A percentile compares a stretch with the other conserved stretches of the same genome.
Evolutionary conservation across 2,888 invertebrate species (phyloP).

Genomic region (Torymus tubicola): DNA sequence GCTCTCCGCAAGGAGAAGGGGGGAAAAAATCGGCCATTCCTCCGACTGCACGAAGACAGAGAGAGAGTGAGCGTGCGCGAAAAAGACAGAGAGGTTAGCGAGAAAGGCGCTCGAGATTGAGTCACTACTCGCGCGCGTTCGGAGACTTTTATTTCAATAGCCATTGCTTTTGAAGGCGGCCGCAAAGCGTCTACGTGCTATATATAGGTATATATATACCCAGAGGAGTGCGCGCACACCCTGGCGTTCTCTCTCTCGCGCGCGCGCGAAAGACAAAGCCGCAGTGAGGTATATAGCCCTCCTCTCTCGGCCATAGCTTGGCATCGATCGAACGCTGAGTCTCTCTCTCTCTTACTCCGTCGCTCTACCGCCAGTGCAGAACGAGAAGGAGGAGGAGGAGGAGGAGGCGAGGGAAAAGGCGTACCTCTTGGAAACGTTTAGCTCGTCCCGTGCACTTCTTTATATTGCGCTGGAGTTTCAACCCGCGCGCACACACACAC

Average conservation of each 20-base stretch:
- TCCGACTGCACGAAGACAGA: constrained; percentile 2
- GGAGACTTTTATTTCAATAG: constrained; percentile 67
- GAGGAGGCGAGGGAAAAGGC: constrained; percentile 44
- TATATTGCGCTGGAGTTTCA: constrained; percentile 31
- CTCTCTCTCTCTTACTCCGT: constrained; percentile 28
- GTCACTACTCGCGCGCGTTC: constrained; percentile 64
- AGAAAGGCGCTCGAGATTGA: constrained; percentile 65
- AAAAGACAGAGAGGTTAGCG: constrained; percentile 41
- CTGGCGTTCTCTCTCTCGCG: neutral
- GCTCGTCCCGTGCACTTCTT: constrained; percentile 56
- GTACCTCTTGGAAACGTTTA: constrained; percentile 72
- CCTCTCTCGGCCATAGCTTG: constrained; percentile 27
- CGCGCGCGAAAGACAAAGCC: constrained; percentile 50
- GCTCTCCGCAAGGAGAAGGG: neutral
- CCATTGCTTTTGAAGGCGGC: constrained; percentile 64
- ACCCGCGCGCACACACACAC: constrained; percentile 16
- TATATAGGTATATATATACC: neutral
- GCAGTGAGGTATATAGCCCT: neutral
- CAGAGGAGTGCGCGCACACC: neutral
- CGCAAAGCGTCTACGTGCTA: constrained; percentile 55
- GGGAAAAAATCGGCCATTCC: constrained; percentile 5
- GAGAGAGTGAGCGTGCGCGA: neutral
- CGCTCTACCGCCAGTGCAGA: neutral
- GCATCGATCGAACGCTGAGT: constrained; percentile 59
- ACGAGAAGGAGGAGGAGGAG: neutral